A percentile compares a stretch with the other conserved stretches of the same genome.
phyloP scores from a whole-genome alignment of 2,888 invertebrate species.

The Tuta absoluta region DNA sequence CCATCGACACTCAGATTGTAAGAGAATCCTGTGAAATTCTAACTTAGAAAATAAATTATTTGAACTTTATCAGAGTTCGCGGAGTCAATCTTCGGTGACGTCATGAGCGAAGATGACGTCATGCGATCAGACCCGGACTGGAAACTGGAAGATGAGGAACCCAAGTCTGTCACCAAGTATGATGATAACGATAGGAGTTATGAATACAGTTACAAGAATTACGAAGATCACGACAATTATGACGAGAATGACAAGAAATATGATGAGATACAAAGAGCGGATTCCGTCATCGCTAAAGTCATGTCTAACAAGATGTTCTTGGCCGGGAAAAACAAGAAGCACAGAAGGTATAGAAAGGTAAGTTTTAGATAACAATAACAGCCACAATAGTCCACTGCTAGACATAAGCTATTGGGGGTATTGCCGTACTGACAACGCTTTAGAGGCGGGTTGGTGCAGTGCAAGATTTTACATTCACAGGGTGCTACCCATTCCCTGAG shows the following conservation, averaged over 20 bases:
- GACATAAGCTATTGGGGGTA: too few species aligned
- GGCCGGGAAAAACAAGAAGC: slow-evolving; percentile 42
- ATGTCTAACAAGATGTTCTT: slow-evolving; percentile 63
- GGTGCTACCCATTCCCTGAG: too few species aligned
- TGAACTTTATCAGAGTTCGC: slow-evolving; percentile 33
- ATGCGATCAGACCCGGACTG: slow-evolving; percentile 32
- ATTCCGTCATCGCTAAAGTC: slow-evolving; percentile 65
- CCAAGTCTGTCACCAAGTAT: slow-evolving; percentile 9
- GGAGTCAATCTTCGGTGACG: slow-evolving; percentile 42
- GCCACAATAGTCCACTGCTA: too few species aligned
- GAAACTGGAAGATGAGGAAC: slow-evolving; percentile 23
- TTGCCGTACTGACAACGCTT: too few species aligned
- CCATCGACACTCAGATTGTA: too few species aligned
- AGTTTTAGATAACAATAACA: too few species aligned
- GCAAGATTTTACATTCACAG: too few species aligned
- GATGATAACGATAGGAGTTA: background rate
- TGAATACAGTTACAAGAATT: too few species aligned
- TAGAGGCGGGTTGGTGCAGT: too few species aligned
- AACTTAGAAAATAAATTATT: too few species aligned
- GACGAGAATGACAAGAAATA: slow-evolving; percentile 11
- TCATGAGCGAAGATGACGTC: slow-evolving; percentile 42
- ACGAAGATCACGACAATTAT: background rate
- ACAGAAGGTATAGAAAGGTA: slow-evolving; percentile 60
- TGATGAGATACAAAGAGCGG: slow-evolving; percentile 50
- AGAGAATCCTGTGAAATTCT: too few species aligned